Evolutionary conservation across 2,113 vertebrate species (phyloP), one percentile per base, ranked within the genome.

Genomic region (Chunga burmeisteri): DNA sequence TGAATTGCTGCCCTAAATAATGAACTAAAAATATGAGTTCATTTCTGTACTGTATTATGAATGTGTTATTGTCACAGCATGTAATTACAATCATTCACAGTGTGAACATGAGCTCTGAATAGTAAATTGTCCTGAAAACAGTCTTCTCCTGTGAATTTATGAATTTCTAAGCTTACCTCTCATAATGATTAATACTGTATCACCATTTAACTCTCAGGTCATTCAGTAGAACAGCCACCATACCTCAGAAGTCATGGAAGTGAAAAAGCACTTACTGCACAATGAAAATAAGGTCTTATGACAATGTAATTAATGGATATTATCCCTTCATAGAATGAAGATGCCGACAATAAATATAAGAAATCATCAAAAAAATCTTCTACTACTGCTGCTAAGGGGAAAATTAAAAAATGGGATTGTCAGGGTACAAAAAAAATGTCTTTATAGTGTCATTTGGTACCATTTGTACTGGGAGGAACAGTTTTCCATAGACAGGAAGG

Each of bases 11-110:
- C 73, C 87, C 73, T 97, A 97, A 96, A 97, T 66, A 96, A 92
- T 63, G 93, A 81, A 90, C 83, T 96, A 92, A 96, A 98, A 95
- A 94, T 92, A 93, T 2, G 23, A 94, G 44, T 96, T 97, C 73
- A 92, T 94, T 97, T 95, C 62, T 94, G 72, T 77, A 55, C 67
- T 42, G 77, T 96, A 92, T 97, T 97, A 97, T 97, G 75, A 97
- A 98, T 96, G 86, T 90, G 88, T 92, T 97, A 95, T 97, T 97
- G 94, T 97, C 96, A 95, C 71, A 90, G 86, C 71, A 65, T 96
- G 90, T 79, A 98, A 97, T 97, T 97, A 95, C 95, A 98, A 94
- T 97, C 93, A 97, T 92, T 98, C 96, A 94, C 85, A 95, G 72
- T 70, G 63, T 91, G 90, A 93, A 89, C 75, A 94, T 73, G 71